phyloP scores from a whole-genome alignment of 92 coral and sea anemone species.

The Zoanthus sociatus region DNA sequence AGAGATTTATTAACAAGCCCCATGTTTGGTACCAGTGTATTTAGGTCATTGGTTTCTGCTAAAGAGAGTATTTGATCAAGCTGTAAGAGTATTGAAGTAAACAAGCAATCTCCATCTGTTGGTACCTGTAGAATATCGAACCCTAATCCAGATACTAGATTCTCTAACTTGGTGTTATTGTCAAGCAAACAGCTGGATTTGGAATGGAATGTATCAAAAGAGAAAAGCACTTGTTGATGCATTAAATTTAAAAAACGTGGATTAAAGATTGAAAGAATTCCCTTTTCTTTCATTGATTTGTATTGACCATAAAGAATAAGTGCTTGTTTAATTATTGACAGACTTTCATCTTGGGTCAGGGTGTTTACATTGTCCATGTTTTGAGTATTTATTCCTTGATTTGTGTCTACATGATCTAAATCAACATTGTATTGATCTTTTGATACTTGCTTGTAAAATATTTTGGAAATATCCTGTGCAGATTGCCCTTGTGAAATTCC shows the following conservation, averaged over 20 bases:
- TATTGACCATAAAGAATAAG: conserved; percentile 27
- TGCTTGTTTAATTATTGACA: conserved; percentile 22
- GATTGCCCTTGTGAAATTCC: neutral
- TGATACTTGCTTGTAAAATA: neutral
- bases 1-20: neutral
- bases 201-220: conserved; percentile 42
- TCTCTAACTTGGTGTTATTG: conserved; percentile 13
- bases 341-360: neutral
- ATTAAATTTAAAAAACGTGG: conserved; percentile 30
- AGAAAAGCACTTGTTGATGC: conserved; percentile 43
- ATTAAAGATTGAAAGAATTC: neutral
- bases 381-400: neutral
- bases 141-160: conserved; percentile 39
- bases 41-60: neutral
- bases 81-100: conserved; percentile 38
- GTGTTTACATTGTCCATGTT: neutral
- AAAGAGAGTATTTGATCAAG: conserved; percentile 14
- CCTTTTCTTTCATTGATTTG: conserved; percentile 18
- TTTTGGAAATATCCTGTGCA: neutral
- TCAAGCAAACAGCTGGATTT: conserved; percentile 2
- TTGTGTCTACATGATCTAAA: neutral
- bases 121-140: conserved; percentile 47
- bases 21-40: neutral
- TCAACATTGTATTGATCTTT: neutral
- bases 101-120: conserved; percentile 67